A percentile compares a stretch with the other conserved stretches of the same genome.
phyloP scores from a whole-genome alignment of 2,113 vertebrate species.

The Cebidichthys violaceus region DNA sequence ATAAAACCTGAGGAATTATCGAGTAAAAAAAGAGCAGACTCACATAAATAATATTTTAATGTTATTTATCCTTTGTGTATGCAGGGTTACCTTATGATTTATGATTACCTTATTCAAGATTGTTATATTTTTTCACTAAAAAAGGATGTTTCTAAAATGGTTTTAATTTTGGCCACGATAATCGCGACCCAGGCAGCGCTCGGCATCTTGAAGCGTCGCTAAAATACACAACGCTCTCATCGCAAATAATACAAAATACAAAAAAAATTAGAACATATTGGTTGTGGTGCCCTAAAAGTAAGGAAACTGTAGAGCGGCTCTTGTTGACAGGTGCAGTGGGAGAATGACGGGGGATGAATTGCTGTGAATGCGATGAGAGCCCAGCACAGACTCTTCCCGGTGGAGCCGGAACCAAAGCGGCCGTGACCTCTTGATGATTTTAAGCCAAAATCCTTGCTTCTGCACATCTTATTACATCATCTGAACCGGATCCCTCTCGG shows the following conservation, averaged over 20 bases:
- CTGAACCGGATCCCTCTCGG: constrained; percentile 1
- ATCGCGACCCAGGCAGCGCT: no score
- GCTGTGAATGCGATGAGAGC: constrained; percentile 16
- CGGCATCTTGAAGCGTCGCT: no score
- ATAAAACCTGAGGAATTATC: not conserved
- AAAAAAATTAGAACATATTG: no score
- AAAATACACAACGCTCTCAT: no score
- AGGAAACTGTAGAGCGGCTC: not conserved
- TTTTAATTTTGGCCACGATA: no score
- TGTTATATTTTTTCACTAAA: no score
- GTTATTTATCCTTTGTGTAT: not conserved
- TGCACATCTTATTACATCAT: constrained; percentile 23
- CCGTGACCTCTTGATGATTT: constrained; percentile 29
- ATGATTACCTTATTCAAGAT: no score
- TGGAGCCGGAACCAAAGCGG: not conserved
- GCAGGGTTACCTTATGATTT: not conserved
- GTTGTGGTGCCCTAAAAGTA: not conserved
- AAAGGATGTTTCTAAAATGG: no score
- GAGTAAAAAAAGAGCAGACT: not conserved
- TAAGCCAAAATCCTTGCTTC: constrained; percentile 29
- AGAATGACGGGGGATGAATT: constrained; percentile 8
- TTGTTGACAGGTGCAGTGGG: not conserved
- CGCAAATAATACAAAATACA: no score
- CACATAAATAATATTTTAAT: not conserved
- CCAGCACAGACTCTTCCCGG: constrained; percentile 20